Percentiles rank a stretch among this genome's conserved stretches.
Conservation (phyloP, 2,797 vertebrate species). For the Karalla daura region DNA sequence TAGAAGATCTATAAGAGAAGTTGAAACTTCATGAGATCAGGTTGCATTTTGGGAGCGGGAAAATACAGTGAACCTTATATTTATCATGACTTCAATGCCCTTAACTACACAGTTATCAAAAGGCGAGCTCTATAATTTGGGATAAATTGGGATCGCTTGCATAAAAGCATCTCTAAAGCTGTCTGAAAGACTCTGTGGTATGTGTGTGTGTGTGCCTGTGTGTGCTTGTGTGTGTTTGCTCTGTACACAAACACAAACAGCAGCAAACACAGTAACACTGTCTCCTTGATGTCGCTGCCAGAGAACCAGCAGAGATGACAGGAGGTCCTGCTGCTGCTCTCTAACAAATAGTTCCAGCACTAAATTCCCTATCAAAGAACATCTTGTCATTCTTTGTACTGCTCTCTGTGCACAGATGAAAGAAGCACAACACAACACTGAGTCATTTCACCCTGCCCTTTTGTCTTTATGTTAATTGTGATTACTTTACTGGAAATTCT, state of each 20-base stretch:
- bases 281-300: not conserved
- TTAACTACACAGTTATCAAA: not conserved
- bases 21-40: constrained; percentile 79
- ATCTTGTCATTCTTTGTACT: no score
- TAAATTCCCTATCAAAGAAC: not conserved
- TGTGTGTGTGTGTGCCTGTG: not conserved
- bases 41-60: constrained; percentile 13
- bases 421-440: no score
- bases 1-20: constrained; percentile 87
- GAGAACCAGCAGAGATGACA: no score
- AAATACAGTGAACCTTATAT: not conserved
- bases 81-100: not conserved
- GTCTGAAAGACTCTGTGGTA: not conserved
- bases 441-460: no score
- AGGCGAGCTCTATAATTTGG: not conserved
- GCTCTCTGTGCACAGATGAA: no score
- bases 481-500: no score
- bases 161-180: not conserved
- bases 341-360: not conserved
- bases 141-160: not conserved
- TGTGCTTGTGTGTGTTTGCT: no score
- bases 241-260: not conserved
- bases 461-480: no score
- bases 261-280: not conserved
- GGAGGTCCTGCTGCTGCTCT: not conserved